These are phyloP conservation scores for Chaetoderma sp. DNA, from an alignment of 2,888 invertebrate genomes.

Conservation along the genomic window DNA sequence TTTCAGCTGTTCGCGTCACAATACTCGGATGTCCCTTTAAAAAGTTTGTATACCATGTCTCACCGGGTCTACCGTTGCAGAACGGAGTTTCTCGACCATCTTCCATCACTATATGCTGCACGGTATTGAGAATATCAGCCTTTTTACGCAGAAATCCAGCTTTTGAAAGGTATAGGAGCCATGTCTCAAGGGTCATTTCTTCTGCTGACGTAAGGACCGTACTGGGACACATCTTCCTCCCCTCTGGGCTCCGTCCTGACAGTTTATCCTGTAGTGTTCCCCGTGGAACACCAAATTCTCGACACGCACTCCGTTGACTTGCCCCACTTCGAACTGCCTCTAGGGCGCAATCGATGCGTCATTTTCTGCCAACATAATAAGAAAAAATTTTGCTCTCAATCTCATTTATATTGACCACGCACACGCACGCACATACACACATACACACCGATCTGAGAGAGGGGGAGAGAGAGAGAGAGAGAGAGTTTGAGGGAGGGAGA, in stretches of 20 bases:
- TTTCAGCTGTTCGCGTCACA: background rate
- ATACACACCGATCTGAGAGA: too few species aligned
- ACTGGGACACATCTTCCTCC: background rate
- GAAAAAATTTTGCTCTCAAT: too few species aligned
- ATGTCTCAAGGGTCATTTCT: background rate
- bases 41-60: conserved; percentile 25
- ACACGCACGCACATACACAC: background rate
- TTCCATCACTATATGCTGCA: conserved; percentile 8
- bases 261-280: background rate
- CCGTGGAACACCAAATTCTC: background rate
- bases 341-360: background rate
- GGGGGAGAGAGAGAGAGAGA: too few species aligned
- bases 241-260: background rate
- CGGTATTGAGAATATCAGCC: background rate
- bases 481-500: too few species aligned
- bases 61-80: conserved; percentile 20
- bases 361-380: background rate
- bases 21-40: conserved; percentile 9
- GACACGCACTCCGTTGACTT: background rate
- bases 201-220: background rate
- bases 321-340: background rate
- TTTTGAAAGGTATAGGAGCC: background rate
- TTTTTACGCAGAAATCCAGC: background rate
- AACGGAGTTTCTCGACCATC: conserved; percentile 22
- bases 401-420: too few species aligned